These are phyloP conservation scores for Hyles lineata DNA, from an alignment of 2,888 invertebrate species.

Conservation along the genomic window DNA sequence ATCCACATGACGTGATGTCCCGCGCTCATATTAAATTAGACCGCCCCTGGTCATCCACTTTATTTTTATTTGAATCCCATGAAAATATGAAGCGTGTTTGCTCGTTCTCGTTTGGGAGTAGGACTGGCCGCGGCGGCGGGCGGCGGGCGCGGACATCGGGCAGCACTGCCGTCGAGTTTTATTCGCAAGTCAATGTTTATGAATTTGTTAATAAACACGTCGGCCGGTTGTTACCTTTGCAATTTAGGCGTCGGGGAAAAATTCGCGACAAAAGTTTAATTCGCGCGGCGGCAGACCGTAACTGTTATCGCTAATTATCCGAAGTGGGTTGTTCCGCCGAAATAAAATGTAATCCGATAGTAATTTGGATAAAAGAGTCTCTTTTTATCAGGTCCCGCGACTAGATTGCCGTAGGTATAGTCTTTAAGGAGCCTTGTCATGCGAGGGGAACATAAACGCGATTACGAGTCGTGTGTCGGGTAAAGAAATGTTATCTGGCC, in stretches of 20 bases:
- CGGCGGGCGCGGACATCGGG: background rate
- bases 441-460: constrained; percentile 72
- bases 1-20: constrained; percentile 74
- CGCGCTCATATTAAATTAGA: constrained; percentile 82
- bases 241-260: constrained; percentile 61
- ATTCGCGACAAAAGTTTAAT: constrained; percentile 58
- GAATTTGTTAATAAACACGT: constrained; percentile 81
- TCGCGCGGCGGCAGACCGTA: constrained; percentile 49
- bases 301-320: constrained; percentile 71
- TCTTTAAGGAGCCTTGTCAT: constrained; percentile 72
- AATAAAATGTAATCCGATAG: constrained; percentile 75
- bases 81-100: constrained; percentile 80
- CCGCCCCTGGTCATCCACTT: constrained; percentile 77
- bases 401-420: constrained; percentile 65
- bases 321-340: constrained; percentile 64
- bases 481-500: constrained; percentile 57
- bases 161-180: constrained; percentile 49
- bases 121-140: constrained; percentile 51
- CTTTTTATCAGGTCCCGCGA: constrained; percentile 66
- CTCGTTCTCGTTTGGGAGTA: constrained; percentile 69
- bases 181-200: constrained; percentile 80
- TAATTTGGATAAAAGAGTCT: constrained; percentile 73
- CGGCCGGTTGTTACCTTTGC: constrained; percentile 65
- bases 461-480: constrained; percentile 63
- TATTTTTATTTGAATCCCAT: constrained; percentile 84